Conservation (phyloP, 2,888 invertebrate genomes). For the Clusia tigrina region DNA sequence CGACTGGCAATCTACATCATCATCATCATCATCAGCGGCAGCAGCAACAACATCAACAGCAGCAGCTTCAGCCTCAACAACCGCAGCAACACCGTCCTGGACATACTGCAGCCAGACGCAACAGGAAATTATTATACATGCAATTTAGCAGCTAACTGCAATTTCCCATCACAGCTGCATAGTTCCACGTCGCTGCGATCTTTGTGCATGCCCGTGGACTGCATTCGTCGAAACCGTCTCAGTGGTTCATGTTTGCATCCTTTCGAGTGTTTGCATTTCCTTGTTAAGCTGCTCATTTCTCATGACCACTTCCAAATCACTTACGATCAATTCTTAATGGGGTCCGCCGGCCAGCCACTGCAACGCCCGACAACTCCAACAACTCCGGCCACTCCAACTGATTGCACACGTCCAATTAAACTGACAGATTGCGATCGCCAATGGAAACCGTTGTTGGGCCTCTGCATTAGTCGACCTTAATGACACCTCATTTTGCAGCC, state of each 20-base stretch:
- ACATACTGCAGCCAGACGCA: too few relatives aligned
- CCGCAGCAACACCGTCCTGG: too few relatives aligned
- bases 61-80: too few relatives aligned
- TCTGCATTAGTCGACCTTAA: constrained; percentile 6
- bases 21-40: too few relatives aligned
- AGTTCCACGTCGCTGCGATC: background rate
- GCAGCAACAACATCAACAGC: too few relatives aligned
- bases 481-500: constrained; percentile 2
- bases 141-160: constrained; percentile 11
- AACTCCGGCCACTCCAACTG: constrained; percentile 1
- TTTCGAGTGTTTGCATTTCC: too few relatives aligned
- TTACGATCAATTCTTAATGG: background rate
- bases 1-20: background rate
- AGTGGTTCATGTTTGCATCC: too few relatives aligned
- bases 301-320: background rate
- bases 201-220: background rate
- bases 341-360: constrained; percentile 4
- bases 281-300: too few relatives aligned
- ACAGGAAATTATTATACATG: too few relatives aligned
- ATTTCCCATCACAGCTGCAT: background rate
- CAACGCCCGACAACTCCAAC: background rate
- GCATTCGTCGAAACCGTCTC: too few relatives aligned
- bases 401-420: constrained; percentile 28
- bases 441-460: constrained; percentile 14
- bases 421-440: constrained; percentile 23